These are phyloP conservation scores for Protaetia brevitarsis DNA, from an alignment of 1,140 invertebrate species.

Conservation along the genomic window DNA sequence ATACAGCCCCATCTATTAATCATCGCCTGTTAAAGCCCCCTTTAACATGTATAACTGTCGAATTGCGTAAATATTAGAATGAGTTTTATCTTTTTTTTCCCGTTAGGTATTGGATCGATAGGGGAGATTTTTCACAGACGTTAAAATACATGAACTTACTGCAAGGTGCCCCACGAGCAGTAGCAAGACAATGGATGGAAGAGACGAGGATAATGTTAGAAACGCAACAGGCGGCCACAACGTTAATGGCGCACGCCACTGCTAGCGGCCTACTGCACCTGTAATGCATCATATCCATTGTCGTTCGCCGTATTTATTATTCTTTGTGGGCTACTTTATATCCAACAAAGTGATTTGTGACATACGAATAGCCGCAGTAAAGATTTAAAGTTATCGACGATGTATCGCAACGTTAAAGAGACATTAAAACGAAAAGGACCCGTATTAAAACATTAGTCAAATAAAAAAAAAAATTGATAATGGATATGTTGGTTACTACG, in stretches of 20 bases:
- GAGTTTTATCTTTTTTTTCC: neutral
- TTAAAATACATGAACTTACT: constrained; percentile 88
- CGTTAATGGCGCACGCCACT: constrained; percentile 80
- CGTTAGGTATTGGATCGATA: constrained; percentile 80
- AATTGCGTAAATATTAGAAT: neutral
- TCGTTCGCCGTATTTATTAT: neutral
- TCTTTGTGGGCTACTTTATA: too few relatives aligned
- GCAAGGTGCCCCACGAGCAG: constrained; percentile 75
- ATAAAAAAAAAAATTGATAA: neutral
- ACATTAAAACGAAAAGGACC: neutral
- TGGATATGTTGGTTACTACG: constrained; percentile 20
- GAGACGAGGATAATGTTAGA: constrained; percentile 82
- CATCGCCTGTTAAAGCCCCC: too few relatives aligned
- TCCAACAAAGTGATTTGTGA: constrained; percentile 27
- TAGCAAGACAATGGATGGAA: constrained; percentile 83
- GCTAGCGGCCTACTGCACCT: constrained; percentile 68
- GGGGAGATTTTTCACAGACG: constrained; percentile 78
- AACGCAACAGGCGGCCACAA: constrained; percentile 84
- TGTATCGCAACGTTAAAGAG: neutral
- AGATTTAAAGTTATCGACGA: constrained; percentile 4
- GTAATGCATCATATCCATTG: constrained; percentile 46
- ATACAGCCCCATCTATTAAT: too few relatives aligned
- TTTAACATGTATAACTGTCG: too few relatives aligned
- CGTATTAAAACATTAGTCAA: neutral
- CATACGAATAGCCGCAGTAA: constrained; percentile 6